phyloP scores from a whole-genome alignment of 2,113 vertebrate species.

The Clinocottus analis region DNA sequence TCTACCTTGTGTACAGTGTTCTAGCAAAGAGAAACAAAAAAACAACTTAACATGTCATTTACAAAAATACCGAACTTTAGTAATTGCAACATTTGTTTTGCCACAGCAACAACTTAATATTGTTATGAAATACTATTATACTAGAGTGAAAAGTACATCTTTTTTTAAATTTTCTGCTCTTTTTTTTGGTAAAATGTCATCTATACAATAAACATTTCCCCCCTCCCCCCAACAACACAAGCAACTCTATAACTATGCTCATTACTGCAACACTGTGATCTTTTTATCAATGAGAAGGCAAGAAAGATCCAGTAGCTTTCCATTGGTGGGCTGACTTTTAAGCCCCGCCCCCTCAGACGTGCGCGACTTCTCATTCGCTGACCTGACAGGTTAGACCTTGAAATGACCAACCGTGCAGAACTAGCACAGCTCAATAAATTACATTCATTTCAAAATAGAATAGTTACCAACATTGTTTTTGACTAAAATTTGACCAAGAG shows the following conservation, averaged over 20 bases:
- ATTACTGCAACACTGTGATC: constrained; percentile 69
- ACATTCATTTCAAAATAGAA: constrained; percentile 85
- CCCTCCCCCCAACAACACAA: constrained; percentile 77
- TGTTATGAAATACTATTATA: constrained; percentile 86
- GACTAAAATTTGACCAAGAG: constrained; percentile 78
- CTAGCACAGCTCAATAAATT: constrained; percentile 84
- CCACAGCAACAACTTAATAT: constrained; percentile 86
- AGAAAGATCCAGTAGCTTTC: constrained; percentile 70
- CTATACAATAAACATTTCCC: constrained; percentile 83
- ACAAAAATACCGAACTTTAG: constrained; percentile 87
- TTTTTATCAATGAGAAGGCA: constrained; percentile 67
- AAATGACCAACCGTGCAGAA: constrained; percentile 71
- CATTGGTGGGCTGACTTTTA: constrained; percentile 30
- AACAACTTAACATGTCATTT: constrained; percentile 83
- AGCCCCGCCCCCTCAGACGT: constrained; percentile 42
- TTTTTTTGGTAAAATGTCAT: constrained; percentile 83
- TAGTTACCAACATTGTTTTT: constrained; percentile 81
- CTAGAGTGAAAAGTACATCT: constrained; percentile 85
- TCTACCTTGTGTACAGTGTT: constrained; percentile 81
- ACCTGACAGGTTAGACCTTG: constrained; percentile 63
- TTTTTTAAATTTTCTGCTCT: constrained; percentile 71
- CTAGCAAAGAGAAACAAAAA: constrained; percentile 71
- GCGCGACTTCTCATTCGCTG: constrained; percentile 61
- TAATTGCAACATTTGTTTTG: constrained; percentile 83
- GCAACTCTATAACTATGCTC: constrained; percentile 77